phyloP scores from a whole-genome alignment of 2,113 vertebrate species.

The Monopterus albus region DNA sequence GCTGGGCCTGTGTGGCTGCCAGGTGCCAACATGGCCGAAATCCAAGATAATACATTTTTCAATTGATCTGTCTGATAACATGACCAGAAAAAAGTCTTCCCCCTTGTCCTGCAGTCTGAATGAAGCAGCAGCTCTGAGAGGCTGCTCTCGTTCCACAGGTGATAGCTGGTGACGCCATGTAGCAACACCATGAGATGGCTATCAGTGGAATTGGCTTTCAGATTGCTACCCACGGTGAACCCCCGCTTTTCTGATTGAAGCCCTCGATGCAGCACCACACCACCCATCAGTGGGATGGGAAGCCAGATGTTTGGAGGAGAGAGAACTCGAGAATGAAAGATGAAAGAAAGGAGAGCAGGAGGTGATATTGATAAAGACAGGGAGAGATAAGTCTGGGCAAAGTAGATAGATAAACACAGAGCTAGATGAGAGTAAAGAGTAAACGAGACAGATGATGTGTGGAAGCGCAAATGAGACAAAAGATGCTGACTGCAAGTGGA shows the following conservation, averaged over 20 bases:
- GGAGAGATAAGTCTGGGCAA: constrained; percentile 48
- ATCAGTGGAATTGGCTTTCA: constrained; percentile 76
- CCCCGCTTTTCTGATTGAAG: constrained; percentile 61
- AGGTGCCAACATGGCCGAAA: constrained; percentile 36
- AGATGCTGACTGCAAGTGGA: constrained; percentile 14
- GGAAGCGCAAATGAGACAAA: constrained; percentile 39
- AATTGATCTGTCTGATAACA: constrained; percentile 54
- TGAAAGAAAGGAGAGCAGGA: constrained; percentile 46
- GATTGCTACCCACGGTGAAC: constrained; percentile 62
- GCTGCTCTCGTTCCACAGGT: constrained; percentile 45
- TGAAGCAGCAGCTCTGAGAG: background rate
- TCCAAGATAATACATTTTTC: constrained; percentile 66
- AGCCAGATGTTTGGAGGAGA: constrained; percentile 25
- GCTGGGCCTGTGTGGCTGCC: constrained; percentile 7
- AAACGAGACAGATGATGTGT: constrained; percentile 26
- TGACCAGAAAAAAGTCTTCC: constrained; percentile 27
- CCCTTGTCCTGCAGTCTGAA: constrained; percentile 1
- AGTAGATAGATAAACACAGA: constrained; percentile 57
- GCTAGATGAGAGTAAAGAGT: constrained; percentile 41
- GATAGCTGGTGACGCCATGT: constrained; percentile 50
- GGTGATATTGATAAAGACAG: constrained; percentile 43
- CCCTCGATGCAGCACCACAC: constrained; percentile 40
- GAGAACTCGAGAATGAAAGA: constrained; percentile 35
- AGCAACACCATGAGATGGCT: constrained; percentile 62
- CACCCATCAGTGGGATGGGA: constrained; percentile 71